Conservation (phyloP, 2,797 vertebrate genomes). For the Eospalax fontanierii region DNA sequence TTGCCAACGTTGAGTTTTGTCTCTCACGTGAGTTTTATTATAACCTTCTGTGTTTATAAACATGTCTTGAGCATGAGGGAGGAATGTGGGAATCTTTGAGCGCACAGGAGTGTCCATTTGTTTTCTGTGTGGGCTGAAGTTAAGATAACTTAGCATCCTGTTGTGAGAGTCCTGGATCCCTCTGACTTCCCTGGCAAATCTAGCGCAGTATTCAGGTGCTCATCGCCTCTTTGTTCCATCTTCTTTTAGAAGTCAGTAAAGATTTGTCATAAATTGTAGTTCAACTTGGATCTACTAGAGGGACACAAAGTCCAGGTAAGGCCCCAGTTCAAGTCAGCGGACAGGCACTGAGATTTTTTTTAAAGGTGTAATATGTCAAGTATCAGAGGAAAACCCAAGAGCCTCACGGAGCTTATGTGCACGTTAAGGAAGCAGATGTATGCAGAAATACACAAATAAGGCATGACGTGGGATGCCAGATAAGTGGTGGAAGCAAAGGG, state of each 20-base stretch:
- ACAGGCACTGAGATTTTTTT: neutral
- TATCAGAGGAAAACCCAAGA: neutral
- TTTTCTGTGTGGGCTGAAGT: conserved; percentile 54
- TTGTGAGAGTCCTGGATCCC: neutral
- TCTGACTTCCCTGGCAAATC: neutral
- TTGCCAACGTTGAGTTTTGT: conserved; percentile 63
- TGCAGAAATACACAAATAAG: neutral
- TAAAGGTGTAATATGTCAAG: neutral
- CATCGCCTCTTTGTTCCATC: neutral
- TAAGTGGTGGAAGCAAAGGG: neutral
- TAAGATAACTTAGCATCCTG: conserved; percentile 23
- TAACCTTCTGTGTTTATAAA: conserved; percentile 79
- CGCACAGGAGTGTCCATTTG: conserved; percentile 23
- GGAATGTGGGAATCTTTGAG: conserved; percentile 67
- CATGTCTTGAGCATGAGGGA: conserved; percentile 68
- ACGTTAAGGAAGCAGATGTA: neutral
- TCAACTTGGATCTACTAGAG: neutral
- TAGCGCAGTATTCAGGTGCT: neutral
- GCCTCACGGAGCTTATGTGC: neutral
- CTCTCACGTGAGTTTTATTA: conserved; percentile 79
- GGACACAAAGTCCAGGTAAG: neutral
- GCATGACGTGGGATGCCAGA: neutral
- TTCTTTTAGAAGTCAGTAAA: neutral
- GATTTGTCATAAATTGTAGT: neutral
- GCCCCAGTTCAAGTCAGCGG: neutral